Evolutionary conservation across 92 coral and sea anemone species (phyloP).

Genomic region (Phenganax stokvisi): DNA sequence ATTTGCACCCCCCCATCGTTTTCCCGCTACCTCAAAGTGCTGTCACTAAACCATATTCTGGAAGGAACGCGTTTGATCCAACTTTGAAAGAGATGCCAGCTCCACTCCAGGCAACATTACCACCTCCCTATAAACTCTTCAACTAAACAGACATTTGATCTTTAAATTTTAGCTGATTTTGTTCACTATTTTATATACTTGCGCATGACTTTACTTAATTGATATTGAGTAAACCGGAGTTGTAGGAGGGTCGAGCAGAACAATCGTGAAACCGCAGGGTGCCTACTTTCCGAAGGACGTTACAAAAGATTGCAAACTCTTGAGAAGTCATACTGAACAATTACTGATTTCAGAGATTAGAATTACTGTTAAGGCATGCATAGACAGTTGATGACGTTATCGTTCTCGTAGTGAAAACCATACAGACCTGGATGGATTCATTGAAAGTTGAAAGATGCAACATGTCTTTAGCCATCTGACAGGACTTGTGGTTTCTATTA

Average conservation of each 20-base stretch:
- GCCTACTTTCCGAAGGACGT: not conserved
- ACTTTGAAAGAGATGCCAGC: not conserved
- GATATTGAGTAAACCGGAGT: not conserved
- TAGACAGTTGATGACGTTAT: no score
- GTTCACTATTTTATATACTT: not conserved
- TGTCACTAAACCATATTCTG: not conserved
- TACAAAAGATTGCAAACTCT: not conserved
- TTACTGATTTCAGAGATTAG: no score
- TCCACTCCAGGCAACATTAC: not conserved
- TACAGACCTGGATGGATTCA: no score
- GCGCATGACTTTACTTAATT: not conserved
- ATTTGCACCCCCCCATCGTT: no score
- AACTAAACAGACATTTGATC: not conserved
- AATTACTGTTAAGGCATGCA: no score
- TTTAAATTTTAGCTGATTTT: not conserved
- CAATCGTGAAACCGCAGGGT: constrained; percentile 2
- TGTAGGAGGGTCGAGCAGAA: not conserved
- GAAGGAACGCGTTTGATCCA: not conserved
- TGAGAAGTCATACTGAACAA: not conserved
- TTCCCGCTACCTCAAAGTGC: not conserved
- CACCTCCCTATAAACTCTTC: no score
- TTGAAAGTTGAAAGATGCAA: no score
- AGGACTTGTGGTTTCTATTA: no score
- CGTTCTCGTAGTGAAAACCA: no score
- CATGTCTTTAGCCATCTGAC: no score